Conservation (phyloP, 2,888 invertebrate genomes). For the Sarcophaga variegata region DNA sequence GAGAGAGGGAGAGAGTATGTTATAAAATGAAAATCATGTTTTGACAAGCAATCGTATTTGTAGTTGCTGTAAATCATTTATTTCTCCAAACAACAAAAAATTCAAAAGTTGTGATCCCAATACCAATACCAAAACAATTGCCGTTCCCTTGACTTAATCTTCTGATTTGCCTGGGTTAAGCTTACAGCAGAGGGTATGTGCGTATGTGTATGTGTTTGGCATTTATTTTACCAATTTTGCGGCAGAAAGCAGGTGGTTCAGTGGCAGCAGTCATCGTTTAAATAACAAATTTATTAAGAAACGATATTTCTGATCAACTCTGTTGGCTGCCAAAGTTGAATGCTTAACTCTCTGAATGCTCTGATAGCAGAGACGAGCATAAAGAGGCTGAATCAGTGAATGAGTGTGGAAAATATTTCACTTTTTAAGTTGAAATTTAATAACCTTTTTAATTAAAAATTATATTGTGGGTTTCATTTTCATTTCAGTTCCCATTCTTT, state of each 20-base stretch:
- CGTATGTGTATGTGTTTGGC: not conserved
- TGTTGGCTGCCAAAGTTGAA: not conserved
- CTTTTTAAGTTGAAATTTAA: not conserved
- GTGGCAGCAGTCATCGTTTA: not conserved
- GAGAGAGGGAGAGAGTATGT: slow-evolving; percentile 1
- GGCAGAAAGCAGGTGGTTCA: not conserved
- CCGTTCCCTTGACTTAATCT: not conserved
- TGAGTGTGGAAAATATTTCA: slow-evolving; percentile 24
- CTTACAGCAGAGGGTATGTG: no score
- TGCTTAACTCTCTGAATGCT: not conserved
- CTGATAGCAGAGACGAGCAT: not conserved
- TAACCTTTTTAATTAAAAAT: not conserved
- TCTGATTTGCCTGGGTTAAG: no score
- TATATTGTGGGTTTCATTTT: not conserved
- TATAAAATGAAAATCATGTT: slow-evolving; percentile 57
- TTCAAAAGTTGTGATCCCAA: not conserved
- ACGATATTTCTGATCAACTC: not conserved
- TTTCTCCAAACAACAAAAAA: not conserved
- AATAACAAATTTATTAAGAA: not conserved
- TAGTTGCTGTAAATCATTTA: slow-evolving; percentile 9
- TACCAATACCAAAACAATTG: not conserved
- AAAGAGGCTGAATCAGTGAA: not conserved
- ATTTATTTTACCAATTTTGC: not conserved
- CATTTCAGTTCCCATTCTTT: not conserved
- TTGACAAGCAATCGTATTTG: slow-evolving; percentile 49